Conservation (phyloP, 53 echinoderm and acorn worm genomes). For the Echinarachnius parma region DNA sequence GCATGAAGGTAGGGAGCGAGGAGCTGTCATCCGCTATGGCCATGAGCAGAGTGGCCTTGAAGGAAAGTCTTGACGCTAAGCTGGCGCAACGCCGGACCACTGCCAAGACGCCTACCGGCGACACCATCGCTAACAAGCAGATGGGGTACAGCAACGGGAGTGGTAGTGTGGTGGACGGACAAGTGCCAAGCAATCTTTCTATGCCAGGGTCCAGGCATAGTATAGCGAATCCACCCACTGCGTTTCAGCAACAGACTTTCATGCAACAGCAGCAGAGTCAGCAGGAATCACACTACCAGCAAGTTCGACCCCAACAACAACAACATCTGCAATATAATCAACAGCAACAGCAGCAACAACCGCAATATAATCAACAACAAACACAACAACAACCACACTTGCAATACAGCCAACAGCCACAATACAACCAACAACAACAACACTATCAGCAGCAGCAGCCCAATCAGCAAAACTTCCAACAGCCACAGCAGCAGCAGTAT, state of each 20-base stretch:
- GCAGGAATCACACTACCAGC: conserved; percentile 1
- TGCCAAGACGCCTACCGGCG: conserved; percentile 12
- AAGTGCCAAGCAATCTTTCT: neutral
- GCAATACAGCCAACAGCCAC: conserved; percentile 14
- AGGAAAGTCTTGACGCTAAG: conserved; percentile 88
- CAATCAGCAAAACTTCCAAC: conserved; percentile 22
- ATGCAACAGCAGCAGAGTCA: conserved; percentile 30
- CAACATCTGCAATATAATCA: conserved; percentile 31
- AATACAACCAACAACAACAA: neutral
- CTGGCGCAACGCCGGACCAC: conserved; percentile 62
- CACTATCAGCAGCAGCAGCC: conserved; percentile 32
- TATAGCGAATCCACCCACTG: conserved; percentile 31
- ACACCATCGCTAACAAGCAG: conserved; percentile 7
- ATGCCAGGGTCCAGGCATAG: conserved; percentile 40
- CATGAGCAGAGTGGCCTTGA: conserved; percentile 55
- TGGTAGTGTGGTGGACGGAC: neutral
- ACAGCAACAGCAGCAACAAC: conserved; percentile 23
- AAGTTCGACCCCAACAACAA: conserved; percentile 24
- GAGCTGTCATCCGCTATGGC: conserved; percentile 25
- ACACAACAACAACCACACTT: neutral
- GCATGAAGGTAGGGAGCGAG: conserved; percentile 51
- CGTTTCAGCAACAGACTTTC: conserved; percentile 14
- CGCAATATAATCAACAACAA: conserved; percentile 28
- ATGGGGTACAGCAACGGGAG: neutral
- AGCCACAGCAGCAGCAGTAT: conserved; percentile 34